Evolutionary conservation across 2,888 invertebrate species (phyloP).

Genomic region (Cantharis nigra): DNA sequence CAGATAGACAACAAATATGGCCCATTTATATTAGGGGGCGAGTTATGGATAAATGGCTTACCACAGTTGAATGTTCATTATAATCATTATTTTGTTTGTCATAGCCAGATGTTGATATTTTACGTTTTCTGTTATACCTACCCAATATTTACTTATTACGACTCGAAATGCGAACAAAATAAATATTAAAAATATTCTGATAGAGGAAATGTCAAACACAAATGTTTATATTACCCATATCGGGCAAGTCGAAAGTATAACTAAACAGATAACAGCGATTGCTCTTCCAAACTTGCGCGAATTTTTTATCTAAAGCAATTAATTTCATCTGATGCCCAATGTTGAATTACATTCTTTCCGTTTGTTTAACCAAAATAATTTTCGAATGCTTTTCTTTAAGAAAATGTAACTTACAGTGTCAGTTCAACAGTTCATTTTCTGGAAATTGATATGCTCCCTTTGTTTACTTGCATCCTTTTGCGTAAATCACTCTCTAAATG

Average conservation of each 20-base stretch:
- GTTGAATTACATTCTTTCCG: not conserved
- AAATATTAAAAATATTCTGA: slow-evolving; percentile 22
- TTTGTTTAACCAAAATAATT: not conserved
- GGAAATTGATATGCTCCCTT: not conserved
- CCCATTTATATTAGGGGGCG: slow-evolving; percentile 7
- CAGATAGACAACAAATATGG: slow-evolving; percentile 22
- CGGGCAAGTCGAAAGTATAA: not conserved
- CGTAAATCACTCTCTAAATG: not conserved
- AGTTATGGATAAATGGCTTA: not conserved
- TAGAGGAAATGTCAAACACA: slow-evolving; percentile 21
- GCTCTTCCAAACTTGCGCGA: not conserved
- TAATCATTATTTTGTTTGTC: slow-evolving; percentile 13
- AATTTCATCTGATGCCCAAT: not conserved
- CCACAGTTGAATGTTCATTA: slow-evolving; percentile 1
- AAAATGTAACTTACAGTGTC: not conserved
- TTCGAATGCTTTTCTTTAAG: not conserved
- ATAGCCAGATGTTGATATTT: slow-evolving; percentile 29
- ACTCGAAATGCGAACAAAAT: slow-evolving; percentile 16
- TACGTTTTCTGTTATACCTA: not conserved
- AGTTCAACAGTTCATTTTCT: not conserved
- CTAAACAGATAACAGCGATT: not conserved
- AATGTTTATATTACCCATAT: slow-evolving; percentile 15
- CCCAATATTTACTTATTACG: slow-evolving; percentile 18
- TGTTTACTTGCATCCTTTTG: not conserved
- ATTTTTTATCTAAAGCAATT: not conserved